A percentile compares a stretch with the other conserved stretches of the same genome.
Conservation (phyloP, 2,888 invertebrate genomes). For the Eulithis prunata region DNA sequence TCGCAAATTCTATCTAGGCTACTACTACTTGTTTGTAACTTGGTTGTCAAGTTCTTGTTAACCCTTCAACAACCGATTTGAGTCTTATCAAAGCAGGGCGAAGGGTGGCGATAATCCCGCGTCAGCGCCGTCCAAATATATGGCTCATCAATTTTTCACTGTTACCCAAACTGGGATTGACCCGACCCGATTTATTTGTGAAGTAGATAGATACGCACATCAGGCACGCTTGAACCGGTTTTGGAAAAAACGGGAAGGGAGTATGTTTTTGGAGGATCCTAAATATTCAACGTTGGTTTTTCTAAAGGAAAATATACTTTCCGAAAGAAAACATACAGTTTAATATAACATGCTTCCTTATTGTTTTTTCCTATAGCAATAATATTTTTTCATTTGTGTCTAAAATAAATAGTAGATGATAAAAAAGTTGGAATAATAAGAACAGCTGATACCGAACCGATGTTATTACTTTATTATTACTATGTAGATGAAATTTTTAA, state of each 20-base stretch:
- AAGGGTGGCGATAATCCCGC: slow-evolving; percentile 18
- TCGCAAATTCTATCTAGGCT: no score
- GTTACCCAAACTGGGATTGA: slow-evolving; percentile 33
- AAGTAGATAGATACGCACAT: slow-evolving; percentile 18
- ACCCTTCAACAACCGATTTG: not conserved
- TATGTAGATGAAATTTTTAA: no score
- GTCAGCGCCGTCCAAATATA: slow-evolving; percentile 31
- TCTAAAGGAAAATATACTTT: not conserved
- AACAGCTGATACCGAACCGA: no score
- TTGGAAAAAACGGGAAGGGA: slow-evolving; percentile 10
- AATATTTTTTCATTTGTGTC: no score
- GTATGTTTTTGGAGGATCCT: slow-evolving; percentile 24
- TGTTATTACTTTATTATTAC: no score
- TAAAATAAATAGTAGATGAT: no score
- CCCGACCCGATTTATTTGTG: slow-evolving; percentile 35
- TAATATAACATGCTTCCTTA: not conserved
- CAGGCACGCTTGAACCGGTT: slow-evolving; percentile 13
- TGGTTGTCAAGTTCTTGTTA: not conserved
- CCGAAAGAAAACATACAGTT: not conserved
- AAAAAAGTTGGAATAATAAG: no score
- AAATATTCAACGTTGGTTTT: slow-evolving; percentile 7
- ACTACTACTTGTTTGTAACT: no score
- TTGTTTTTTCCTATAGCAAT: no score
- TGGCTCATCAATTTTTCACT: slow-evolving; percentile 40
- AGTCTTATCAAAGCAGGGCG: not conserved